Evolutionary conservation across 2,113 vertebrate genomes (phyloP).

Genomic region (Panthera uncia): DNA sequence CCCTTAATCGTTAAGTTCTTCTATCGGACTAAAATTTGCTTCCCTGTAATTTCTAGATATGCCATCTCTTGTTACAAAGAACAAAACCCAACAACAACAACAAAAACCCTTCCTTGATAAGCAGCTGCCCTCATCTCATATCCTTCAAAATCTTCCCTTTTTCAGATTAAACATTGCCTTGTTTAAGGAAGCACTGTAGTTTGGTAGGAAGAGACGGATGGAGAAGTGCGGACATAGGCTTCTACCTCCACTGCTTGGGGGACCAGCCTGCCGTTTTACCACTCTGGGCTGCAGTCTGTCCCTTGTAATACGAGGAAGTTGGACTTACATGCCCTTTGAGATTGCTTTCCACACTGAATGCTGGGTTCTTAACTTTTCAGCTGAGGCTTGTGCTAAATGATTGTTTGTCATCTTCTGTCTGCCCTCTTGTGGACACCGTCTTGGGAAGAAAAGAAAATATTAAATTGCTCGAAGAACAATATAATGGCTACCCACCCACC

Average conservation of each 20-base stretch:
- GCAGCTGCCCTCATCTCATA: background rate
- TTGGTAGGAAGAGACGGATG: background rate
- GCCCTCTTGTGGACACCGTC: conserved; percentile 52
- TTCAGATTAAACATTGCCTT: background rate
- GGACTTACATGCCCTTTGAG: background rate
- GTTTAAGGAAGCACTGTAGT: background rate
- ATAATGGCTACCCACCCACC: background rate
- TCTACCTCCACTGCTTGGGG: background rate
- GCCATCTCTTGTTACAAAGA: background rate
- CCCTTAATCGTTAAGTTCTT: background rate
- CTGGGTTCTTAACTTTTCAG: conserved; percentile 3
- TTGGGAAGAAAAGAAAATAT: conserved; percentile 32
- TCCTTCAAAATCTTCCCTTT: background rate
- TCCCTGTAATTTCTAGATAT: background rate
- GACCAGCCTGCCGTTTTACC: background rate
- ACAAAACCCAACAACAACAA: background rate
- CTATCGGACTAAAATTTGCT: background rate
- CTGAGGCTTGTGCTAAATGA: background rate
- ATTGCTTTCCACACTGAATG: background rate
- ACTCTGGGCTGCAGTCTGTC: background rate
- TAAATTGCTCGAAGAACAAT: background rate
- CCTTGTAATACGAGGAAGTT: background rate
- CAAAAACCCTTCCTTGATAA: background rate
- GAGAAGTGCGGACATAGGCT: background rate
- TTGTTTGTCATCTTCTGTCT: conserved; percentile 32